Conservation (phyloP, 2,113 vertebrate genomes). For the Apeltes quadracus region DNA sequence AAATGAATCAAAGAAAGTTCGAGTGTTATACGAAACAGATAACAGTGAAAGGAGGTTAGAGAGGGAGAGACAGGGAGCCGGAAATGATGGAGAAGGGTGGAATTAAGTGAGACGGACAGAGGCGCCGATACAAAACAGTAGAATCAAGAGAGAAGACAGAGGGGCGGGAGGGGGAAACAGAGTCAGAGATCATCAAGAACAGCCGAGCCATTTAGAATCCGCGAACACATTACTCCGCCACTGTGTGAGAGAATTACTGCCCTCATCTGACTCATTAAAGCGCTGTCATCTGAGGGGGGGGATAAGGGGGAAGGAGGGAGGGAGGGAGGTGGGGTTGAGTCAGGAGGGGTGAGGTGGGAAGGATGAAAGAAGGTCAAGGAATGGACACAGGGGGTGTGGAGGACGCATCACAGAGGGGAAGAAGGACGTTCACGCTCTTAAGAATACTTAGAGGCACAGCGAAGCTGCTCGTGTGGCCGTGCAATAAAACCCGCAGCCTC, state of each 20-base stretch:
- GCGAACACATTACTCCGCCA: slow-evolving; percentile 65
- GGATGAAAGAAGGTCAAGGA: slow-evolving; percentile 42
- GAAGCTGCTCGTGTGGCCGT: slow-evolving; percentile 47
- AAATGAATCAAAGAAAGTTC: slow-evolving; percentile 35
- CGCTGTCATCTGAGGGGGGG: slow-evolving; percentile 52
- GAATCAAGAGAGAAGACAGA: slow-evolving; percentile 21
- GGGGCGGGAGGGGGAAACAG: slow-evolving; percentile 21
- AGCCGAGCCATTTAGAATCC: slow-evolving; percentile 63
- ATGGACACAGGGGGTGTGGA: slow-evolving; percentile 26
- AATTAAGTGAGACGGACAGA: slow-evolving; percentile 16
- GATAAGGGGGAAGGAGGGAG: slow-evolving; percentile 6
- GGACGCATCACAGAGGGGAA: slow-evolving; percentile 17
- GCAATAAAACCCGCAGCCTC: slow-evolving; percentile 43
- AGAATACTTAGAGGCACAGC: slow-evolving; percentile 56
- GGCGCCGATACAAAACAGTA: slow-evolving; percentile 20
- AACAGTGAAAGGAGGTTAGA: slow-evolving; percentile 16
- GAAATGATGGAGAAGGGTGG: slow-evolving; percentile 20
- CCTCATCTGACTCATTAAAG: slow-evolving; percentile 73
- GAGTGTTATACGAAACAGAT: slow-evolving; percentile 27
- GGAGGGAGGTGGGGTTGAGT: not conserved
- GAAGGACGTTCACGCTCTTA: slow-evolving; percentile 48
- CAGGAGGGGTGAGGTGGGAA: slow-evolving; percentile 24
- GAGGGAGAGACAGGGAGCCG: slow-evolving; percentile 2
- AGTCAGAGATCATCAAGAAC: slow-evolving; percentile 56
- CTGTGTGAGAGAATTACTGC: slow-evolving; percentile 75